These are phyloP conservation scores for Pristionchus pacificus DNA, from an alignment of 1,140 invertebrate genomes.

Conservation along the genomic window DNA sequence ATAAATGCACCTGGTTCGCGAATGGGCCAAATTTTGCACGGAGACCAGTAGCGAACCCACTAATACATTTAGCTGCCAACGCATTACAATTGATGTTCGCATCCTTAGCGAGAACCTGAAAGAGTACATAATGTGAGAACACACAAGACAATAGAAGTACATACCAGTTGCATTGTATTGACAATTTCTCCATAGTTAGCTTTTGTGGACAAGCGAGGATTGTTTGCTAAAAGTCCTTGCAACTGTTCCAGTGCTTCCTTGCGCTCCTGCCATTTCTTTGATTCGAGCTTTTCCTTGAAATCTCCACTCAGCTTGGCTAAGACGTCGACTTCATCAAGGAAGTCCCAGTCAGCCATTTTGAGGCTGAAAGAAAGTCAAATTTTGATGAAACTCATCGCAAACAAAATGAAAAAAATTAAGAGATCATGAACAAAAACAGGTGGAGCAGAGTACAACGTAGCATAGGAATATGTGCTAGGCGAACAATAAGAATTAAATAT, in stretches of 20 bases:
- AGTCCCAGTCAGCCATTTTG: slow-evolving; percentile 62
- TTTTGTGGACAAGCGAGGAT: slow-evolving; percentile 61
- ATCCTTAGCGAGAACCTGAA: slow-evolving; percentile 74
- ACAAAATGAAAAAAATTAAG: neutral
- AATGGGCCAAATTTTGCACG: slow-evolving; percentile 82
- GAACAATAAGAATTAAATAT: too few relatives aligned
- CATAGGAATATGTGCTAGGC: too few relatives aligned
- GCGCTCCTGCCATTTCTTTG: slow-evolving; percentile 93
- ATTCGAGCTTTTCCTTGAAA: slow-evolving; percentile 79
- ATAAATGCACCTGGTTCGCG: slow-evolving; percentile 66
- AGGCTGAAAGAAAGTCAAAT: neutral
- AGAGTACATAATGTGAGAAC: slow-evolving; percentile 25
- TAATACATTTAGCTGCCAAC: slow-evolving; percentile 77
- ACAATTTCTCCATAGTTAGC: slow-evolving; percentile 76
- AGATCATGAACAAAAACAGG: too few relatives aligned
- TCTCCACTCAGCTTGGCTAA: slow-evolving; percentile 86
- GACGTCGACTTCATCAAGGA: slow-evolving; percentile 85
- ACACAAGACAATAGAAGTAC: slow-evolving; percentile 6
- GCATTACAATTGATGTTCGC: slow-evolving; percentile 88
- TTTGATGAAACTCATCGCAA: neutral
- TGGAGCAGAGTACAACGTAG: too few relatives aligned
- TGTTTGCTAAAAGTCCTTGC: slow-evolving; percentile 70
- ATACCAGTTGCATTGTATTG: slow-evolving; percentile 78
- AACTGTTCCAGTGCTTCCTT: slow-evolving; percentile 81
- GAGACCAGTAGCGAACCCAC: slow-evolving; percentile 76